Evolutionary conservation across 1,140 invertebrate genomes (phyloP).

Genomic region (Drosophila grimshawi): DNA sequence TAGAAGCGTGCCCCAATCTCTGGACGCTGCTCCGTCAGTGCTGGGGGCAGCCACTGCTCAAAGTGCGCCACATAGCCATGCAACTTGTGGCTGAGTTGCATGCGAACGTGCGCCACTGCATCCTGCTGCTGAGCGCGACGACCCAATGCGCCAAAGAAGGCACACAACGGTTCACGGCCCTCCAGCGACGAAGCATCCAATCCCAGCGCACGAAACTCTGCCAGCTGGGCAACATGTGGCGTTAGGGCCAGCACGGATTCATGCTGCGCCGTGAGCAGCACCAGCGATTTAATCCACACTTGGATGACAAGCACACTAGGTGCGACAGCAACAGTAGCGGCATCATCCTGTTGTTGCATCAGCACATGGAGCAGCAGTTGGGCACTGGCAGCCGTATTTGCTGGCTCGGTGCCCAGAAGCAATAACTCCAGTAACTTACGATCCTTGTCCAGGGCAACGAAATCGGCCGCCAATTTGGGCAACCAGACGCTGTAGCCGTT

Average conservation of each 20-base stretch:
- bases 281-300: conserved; percentile 77
- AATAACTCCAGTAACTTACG: conserved; percentile 44
- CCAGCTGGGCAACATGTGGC: conserved; percentile 46
- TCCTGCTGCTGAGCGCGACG: conserved; percentile 54
- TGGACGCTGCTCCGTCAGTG: conserved; percentile 45
- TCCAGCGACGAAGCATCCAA: conserved; percentile 51
- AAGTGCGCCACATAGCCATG: conserved; percentile 72
- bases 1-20: conserved; percentile 72
- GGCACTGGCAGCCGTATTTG: conserved; percentile 61
- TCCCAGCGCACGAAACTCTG: conserved; percentile 53
- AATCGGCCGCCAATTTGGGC: conserved; percentile 71
- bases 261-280: conserved; percentile 66
- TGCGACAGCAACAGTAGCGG: background rate
- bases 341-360: background rate
- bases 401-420: conserved; percentile 52
- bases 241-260: conserved; percentile 56
- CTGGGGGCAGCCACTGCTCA: conserved; percentile 69
- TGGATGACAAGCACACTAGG: conserved; percentile 54
- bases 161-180: conserved; percentile 70
- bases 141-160: conserved; percentile 73
- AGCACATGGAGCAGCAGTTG: conserved; percentile 68
- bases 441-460: conserved; percentile 49
- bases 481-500: conserved; percentile 65
- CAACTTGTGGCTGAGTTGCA: conserved; percentile 68
- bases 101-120: conserved; percentile 47